Evolutionary conservation across 2,888 invertebrate species (phyloP), one percentile per base, ranked within the genome.

Genomic region (Dolichopus griseipennis): DNA sequence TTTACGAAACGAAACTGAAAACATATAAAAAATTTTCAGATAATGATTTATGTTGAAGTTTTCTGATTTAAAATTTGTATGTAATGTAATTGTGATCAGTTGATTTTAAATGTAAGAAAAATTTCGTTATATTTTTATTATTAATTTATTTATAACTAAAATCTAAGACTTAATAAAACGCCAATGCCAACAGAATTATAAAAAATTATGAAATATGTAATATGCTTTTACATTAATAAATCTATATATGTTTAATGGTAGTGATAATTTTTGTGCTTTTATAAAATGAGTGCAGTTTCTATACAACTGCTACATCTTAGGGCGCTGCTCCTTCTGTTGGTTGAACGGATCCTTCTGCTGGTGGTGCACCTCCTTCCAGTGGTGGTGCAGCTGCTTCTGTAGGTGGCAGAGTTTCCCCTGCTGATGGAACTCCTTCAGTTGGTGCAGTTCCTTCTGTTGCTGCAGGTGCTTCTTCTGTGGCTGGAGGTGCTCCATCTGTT

Each of bases 391-490:
- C 75, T 3, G 73, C 73, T 27, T 73, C 74, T 20, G 72, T 70
- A 0, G 77, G 74, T 4, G 73, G 71, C 61, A 72, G 70, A 7
- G 73, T 75, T 41, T 71, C 74, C 0, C 73, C 74, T 0, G 75
- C 74, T 34, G 74, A 69, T 10, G 75, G 72, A 0, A 73, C 73
- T 21, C 74, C 73, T 18, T 71, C 75, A 12, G 75, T 71, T 34
- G 74, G 74, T 21, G 72, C 76, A 22, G 74, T 78, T 22, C 74
- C 73, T 18, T 73, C 76, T 0, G 78, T 79, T 0, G 76, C 75
- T 1, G 75, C 75, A 0, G 81, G 77, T 12, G 80, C 76, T 1
- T 78, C 76, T 8, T 73, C 78, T 0, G 74, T 73, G 0, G 68
- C 71, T 7, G 68, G 69, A 4, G 73, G 66, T 15, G 74, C 75